Percentiles rank a stretch among this genome's conserved stretches.
phyloP scores from a whole-genome alignment of 2,888 invertebrate species.

The Hedychridium roseum region DNA sequence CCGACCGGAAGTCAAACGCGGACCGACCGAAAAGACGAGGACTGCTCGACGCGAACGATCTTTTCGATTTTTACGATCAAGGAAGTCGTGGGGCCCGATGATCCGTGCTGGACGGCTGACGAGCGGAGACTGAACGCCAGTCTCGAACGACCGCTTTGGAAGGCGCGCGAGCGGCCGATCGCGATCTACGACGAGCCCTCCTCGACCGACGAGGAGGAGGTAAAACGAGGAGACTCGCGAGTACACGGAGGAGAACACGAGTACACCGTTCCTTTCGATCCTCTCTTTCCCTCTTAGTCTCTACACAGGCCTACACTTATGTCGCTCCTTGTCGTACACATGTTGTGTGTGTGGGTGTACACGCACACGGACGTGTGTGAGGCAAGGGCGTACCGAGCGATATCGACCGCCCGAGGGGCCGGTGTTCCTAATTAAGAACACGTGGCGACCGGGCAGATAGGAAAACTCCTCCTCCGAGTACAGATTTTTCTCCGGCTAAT shows the following conservation, averaged over 20 bases:
- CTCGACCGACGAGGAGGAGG: conserved; percentile 4
- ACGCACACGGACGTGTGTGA: no score
- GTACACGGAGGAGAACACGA: background rate
- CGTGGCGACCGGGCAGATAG: no score
- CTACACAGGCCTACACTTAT: no score
- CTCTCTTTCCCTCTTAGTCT: no score
- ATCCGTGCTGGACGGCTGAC: conserved; percentile 41
- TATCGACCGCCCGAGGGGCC: no score
- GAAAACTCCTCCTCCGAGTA: no score
- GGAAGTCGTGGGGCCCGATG: conserved; percentile 30
- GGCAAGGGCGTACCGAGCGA: no score
- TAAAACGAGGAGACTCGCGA: background rate
- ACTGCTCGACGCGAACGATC: conserved; percentile 3
- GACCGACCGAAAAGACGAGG: no score
- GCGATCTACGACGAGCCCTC: conserved; percentile 23
- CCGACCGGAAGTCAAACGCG: background rate
- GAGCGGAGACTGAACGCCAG: conserved; percentile 39
- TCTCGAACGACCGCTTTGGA: background rate
- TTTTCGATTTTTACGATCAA: conserved; percentile 9
- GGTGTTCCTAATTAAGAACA: no score
- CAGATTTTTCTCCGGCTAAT: no score
- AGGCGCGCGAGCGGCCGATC: conserved; percentile 13
- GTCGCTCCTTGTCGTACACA: no score
- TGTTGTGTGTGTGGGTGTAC: no score
- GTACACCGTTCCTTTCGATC: background rate